Base-by-base conservation (phyloP, 2,888 invertebrate genomes). In the Callyntrura sp. region DNA sequence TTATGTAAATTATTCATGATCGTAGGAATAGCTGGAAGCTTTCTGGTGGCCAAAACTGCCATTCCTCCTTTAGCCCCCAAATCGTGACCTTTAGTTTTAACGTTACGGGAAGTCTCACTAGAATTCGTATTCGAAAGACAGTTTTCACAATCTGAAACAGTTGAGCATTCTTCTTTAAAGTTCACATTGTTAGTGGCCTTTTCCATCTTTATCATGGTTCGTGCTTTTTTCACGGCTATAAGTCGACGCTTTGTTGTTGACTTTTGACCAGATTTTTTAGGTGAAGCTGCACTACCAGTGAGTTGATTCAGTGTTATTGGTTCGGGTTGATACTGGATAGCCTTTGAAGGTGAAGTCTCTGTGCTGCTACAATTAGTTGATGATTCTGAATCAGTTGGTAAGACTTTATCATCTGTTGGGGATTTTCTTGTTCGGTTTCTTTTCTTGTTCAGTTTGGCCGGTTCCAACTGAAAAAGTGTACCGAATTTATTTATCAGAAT, bases 1-100 rank as follows among this genome's bases (percentile, higher is more conserved):
- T 78, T 86, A 11, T 79, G n/a, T 11, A 86, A 79, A 68, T 60
- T 86, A 43, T 55, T 79, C 23, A 79, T 51, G 35, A 86, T 86
- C 1, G 17, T 79, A 23, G 86, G 86, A 43, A 78, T 51, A 11
- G 51, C 23, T 17, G 86, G 23, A 65, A 45, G 28, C n/a, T 78
- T 81, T 45, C 57, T 60, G 0, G 43, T 11, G 17, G 9, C 25
- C 25, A 28, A 12, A 81, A n/a, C 28, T n/a, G 51, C 4, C n/a
- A n/a, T n/a, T 55, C 14, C 6, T 25, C 17, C 51, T 9, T 14
- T n/a, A 5, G 25, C 25, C 8, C 43, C 65, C 65, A 45, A 17
- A 43, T 17, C 43, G 35, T 28, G 14, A 1, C 5, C 57, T n/a
- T 79, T 79, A 28, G 14, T 35, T 57, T 55, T 28, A 51, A 57